These are phyloP conservation scores for Carassius gibelio DNA, from an alignment of 2,113 vertebrate species.

Conservation along the genomic window DNA sequence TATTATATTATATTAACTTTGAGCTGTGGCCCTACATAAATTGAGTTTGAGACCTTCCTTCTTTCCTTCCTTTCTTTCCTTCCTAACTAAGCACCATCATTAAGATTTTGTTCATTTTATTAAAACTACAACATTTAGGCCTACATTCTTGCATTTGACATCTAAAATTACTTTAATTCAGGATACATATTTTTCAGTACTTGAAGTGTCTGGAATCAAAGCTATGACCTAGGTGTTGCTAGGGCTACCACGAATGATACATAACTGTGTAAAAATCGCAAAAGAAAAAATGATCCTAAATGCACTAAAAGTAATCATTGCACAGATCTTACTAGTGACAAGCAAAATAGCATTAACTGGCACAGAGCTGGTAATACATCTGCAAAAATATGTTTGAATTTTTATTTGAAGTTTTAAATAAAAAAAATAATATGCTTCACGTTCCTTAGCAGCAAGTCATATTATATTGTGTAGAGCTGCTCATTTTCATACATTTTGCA, in stretches of 20 bases:
- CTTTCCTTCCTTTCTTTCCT: no score
- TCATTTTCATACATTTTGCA: conserved; percentile 49
- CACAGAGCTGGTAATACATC: neutral
- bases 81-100: no score
- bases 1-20: no score
- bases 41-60: no score
- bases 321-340: neutral
- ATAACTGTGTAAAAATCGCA: neutral
- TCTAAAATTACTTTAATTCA: neutral
- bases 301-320: neutral
- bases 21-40: no score
- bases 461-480: neutral
- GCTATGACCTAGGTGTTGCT: neutral
- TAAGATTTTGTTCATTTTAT: neutral
- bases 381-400: neutral
- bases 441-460: conserved; percentile 1
- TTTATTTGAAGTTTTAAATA: neutral
- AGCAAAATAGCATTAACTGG: neutral
- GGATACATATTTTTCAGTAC: neutral
- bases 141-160: neutral
- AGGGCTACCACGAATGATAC: neutral
- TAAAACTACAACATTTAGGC: neutral
- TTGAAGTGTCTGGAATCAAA: neutral
- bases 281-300: neutral
- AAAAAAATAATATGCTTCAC: neutral